These are phyloP conservation scores for Hipposideros larvatus DNA, from an alignment of 2,797 vertebrate genomes.

Conservation along the genomic window DNA sequence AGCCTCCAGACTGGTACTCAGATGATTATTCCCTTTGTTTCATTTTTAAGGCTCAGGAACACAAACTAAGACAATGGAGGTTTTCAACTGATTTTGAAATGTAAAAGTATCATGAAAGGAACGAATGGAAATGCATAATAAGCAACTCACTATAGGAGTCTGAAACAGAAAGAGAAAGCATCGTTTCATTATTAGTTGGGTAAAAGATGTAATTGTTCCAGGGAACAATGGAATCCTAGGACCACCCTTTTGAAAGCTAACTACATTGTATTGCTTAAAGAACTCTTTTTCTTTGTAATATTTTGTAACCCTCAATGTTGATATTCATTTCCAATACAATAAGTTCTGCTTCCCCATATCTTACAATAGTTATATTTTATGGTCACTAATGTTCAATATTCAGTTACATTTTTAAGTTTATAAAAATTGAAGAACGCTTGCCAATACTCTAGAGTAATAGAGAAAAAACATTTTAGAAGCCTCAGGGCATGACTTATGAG, in stretches of 20 bases:
- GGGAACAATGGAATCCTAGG: conserved; percentile 17
- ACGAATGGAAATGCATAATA: conserved; percentile 60
- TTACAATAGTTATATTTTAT: not conserved
- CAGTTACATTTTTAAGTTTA: not conserved
- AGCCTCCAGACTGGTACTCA: conserved; percentile 16
- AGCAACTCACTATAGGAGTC: conserved; percentile 17
- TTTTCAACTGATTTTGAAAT: conserved; percentile 72
- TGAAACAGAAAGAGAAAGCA: conserved; percentile 39
- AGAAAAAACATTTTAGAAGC: not conserved
- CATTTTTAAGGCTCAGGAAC: conserved; percentile 33
- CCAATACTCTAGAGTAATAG: not conserved
- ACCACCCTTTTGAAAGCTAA: not conserved
- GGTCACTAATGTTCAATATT: not conserved
- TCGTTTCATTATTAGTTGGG: not conserved
- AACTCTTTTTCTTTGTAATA: not conserved
- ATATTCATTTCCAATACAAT: not conserved
- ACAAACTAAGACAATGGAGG: conserved; percentile 38
- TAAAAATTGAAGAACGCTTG: not conserved
- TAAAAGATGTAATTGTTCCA: conserved; percentile 20
- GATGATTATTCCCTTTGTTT: conserved; percentile 56
- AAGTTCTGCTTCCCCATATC: not conserved
- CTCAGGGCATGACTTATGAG: not conserved
- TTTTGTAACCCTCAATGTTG: not conserved
- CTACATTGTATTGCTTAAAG: not conserved
- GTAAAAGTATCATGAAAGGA: conserved; percentile 64